A percentile compares a stretch with the other conserved stretches of the same genome.
Evolutionary conservation across 2,888 invertebrate species (phyloP).

Genomic region (Trissolcus brochymenae): DNA sequence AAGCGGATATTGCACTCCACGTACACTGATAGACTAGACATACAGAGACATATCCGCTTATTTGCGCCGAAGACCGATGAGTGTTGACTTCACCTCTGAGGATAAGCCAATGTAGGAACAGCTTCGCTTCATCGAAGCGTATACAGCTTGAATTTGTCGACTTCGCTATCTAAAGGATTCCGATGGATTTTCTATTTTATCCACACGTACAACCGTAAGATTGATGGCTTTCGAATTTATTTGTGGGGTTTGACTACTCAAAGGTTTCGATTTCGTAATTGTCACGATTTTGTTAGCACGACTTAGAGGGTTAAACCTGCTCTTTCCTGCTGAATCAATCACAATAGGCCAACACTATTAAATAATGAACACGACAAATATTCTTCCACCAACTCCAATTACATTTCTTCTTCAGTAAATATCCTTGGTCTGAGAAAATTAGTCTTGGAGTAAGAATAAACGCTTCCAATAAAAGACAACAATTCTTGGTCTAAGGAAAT

Average conservation of each 20-base stretch:
- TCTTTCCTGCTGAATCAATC: not conserved
- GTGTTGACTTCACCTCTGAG: conserved; percentile 41
- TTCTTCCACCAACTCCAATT: no score
- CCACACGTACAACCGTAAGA: conserved; percentile 17
- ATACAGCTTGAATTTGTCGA: conserved; percentile 34
- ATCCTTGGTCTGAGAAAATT: no score
- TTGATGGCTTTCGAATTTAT: conserved; percentile 11
- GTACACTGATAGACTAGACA: conserved; percentile 49
- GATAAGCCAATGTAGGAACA: conserved; percentile 34
- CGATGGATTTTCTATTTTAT: conserved; percentile 31
- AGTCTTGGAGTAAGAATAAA: no score
- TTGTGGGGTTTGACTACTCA: conserved; percentile 31
- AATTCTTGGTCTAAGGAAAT: no score
- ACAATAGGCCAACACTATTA: no score
- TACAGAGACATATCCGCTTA: conserved; percentile 48
- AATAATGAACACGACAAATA: no score
- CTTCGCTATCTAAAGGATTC: conserved; percentile 27
- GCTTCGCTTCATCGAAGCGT: conserved; percentile 43
- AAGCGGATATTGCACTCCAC: conserved; percentile 56
- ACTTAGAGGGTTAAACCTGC: not conserved
- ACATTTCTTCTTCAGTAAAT: no score
- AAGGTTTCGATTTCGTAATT: conserved; percentile 15
- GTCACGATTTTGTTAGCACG: conserved; percentile 13
- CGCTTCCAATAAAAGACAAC: no score
- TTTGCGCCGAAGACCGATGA: conserved; percentile 57